Conservation (phyloP, 2,113 vertebrate genomes). For the Alethe diademata region DNA sequence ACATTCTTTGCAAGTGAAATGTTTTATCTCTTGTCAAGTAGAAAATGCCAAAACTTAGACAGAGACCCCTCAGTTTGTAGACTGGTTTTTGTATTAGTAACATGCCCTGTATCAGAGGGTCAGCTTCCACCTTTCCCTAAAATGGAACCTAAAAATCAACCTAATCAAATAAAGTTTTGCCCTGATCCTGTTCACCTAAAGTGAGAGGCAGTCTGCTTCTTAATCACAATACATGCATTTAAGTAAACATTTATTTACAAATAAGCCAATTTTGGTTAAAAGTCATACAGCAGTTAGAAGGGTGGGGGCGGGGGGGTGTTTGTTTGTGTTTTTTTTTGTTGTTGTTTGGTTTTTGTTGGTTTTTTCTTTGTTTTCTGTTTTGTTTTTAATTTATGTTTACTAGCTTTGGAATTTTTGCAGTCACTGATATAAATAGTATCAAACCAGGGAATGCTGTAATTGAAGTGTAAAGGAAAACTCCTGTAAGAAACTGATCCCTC, state of each 20-base stretch:
- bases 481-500: not conserved
- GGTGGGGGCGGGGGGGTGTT: rapidly evolving
- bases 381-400: not conserved
- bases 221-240: not conserved
- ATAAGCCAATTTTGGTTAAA: not conserved
- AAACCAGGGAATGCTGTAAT: not conserved
- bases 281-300: not conserved
- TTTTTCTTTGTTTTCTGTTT: not conserved
- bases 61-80: not conserved
- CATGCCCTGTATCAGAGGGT: rapidly evolving
- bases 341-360: too few relatives aligned
- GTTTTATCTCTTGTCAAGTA: not conserved
- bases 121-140: not conserved
- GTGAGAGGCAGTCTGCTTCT: not conserved
- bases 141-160: not conserved
- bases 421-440: not conserved
- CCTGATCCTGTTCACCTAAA: not conserved
- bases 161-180: not conserved
- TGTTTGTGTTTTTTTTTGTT: not conserved
- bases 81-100: not conserved
- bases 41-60: not conserved
- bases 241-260: not conserved
- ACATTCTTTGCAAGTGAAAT: not conserved
- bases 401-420: not conserved
- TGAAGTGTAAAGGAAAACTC: not conserved